Percentiles rank a stretch among this genome's conserved stretches.
Conservation (phyloP, 2,888 invertebrate genomes). For the Morpho helenor region DNA sequence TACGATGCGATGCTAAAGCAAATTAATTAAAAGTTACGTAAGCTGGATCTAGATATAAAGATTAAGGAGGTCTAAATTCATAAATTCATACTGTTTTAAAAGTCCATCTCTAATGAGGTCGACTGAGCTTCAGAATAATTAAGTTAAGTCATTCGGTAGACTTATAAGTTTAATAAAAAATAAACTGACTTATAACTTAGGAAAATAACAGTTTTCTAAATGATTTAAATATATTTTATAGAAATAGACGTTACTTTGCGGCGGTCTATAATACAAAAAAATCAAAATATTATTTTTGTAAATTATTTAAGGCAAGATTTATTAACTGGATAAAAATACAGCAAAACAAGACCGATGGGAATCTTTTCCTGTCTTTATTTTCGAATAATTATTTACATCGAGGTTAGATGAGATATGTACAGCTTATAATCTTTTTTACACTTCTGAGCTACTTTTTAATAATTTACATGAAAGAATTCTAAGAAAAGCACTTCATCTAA, state of each 20-base stretch:
- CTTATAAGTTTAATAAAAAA: slow-evolving; percentile 1
- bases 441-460: no score
- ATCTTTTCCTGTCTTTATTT: no score
- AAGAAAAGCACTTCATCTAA: no score
- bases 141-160: not conserved
- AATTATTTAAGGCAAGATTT: no score
- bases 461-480: no score
- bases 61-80: not conserved
- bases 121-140: slow-evolving; percentile 10
- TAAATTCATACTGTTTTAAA: slow-evolving; percentile 2
- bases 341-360: no score
- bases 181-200: not conserved
- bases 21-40: not conserved
- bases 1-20: not conserved
- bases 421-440: no score
- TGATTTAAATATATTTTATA: no score
- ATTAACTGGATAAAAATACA: no score
- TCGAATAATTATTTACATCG: no score
- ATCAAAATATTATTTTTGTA: not conserved
- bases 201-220: not conserved
- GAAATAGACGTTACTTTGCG: no score
- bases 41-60: not conserved
- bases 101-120: slow-evolving; percentile 13
- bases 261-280: not conserved
- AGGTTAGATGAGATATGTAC: no score